A percentile compares a stretch with the other conserved stretches of the same genome.
Evolutionary conservation across 2,113 vertebrate species (phyloP).

Genomic region (Aythya baeri): DNA sequence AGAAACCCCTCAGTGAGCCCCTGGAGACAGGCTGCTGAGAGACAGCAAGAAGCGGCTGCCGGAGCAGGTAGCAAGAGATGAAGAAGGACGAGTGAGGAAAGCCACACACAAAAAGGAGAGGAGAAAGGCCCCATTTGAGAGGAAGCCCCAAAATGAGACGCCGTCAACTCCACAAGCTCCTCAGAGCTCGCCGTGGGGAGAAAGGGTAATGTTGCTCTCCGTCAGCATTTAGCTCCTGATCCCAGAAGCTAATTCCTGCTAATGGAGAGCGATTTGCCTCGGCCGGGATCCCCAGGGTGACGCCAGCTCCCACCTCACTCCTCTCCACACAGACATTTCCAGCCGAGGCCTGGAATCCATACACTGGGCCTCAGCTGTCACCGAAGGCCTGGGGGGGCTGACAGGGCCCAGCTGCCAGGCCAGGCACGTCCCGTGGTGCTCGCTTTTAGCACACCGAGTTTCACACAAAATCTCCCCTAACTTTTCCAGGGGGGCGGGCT

Average conservation of each 20-base stretch:
- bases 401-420: background rate
- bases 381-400: background rate
- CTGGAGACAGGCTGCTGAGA: background rate
- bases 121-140: background rate
- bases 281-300: background rate
- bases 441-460: background rate
- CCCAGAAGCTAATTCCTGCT: background rate
- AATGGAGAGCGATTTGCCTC: background rate
- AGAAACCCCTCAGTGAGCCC: background rate
- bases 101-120: background rate
- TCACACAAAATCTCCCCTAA: background rate
- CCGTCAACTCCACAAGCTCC: background rate
- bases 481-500: background rate
- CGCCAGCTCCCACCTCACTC: background rate
- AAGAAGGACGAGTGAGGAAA: background rate
- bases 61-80: background rate
- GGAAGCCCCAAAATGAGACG: background rate
- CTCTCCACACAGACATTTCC: background rate
- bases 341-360: background rate
- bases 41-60: background rate
- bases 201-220: background rate
- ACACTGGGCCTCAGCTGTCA: background rate
- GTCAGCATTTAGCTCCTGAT: background rate
- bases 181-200: background rate
- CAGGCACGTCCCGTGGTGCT: background rate